Conservation (phyloP, 2,888 invertebrate species). For the Cistogaster globosa region DNA sequence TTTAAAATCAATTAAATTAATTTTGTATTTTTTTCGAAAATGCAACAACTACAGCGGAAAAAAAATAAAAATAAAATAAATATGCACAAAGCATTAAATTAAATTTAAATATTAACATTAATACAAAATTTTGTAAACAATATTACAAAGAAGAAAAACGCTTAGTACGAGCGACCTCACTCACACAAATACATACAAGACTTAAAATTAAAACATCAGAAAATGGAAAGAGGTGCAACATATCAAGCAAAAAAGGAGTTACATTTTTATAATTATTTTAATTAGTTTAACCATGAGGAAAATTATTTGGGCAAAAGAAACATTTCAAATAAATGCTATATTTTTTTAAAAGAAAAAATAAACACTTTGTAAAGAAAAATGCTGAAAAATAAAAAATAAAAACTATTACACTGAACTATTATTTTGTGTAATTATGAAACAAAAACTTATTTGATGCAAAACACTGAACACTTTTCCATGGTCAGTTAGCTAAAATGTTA, state of each 20-base stretch:
- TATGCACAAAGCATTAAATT: slow-evolving; percentile 78
- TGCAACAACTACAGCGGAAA: not conserved
- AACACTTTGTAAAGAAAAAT: slow-evolving; percentile 39
- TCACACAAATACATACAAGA: not conserved
- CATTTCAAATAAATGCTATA: slow-evolving; percentile 64
- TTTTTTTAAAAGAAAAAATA: slow-evolving; percentile 46
- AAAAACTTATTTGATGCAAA: slow-evolving; percentile 57
- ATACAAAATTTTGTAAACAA: slow-evolving; percentile 67
- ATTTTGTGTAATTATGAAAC: slow-evolving; percentile 18
- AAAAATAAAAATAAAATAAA: slow-evolving; percentile 70
- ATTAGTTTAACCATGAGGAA: slow-evolving; percentile 63
- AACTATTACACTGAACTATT: slow-evolving; percentile 36
- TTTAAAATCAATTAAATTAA: slow-evolving; percentile 82
- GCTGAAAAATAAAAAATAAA: not conserved
- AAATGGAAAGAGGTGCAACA: not conserved
- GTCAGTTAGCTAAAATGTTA: slow-evolving; percentile 67
- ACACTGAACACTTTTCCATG: slow-evolving; percentile 65
- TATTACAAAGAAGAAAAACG: slow-evolving; percentile 45
- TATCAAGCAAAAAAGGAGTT: not conserved
- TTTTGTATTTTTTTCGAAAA: slow-evolving; percentile 56
- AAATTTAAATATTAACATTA: slow-evolving; percentile 73
- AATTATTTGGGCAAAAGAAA: slow-evolving; percentile 62
- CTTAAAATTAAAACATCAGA: not conserved
- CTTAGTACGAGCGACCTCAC: slow-evolving; percentile 48
- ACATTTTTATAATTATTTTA: slow-evolving; percentile 28